Conservation (phyloP, 2,888 invertebrate genomes). For the Tridacna gigas region DNA sequence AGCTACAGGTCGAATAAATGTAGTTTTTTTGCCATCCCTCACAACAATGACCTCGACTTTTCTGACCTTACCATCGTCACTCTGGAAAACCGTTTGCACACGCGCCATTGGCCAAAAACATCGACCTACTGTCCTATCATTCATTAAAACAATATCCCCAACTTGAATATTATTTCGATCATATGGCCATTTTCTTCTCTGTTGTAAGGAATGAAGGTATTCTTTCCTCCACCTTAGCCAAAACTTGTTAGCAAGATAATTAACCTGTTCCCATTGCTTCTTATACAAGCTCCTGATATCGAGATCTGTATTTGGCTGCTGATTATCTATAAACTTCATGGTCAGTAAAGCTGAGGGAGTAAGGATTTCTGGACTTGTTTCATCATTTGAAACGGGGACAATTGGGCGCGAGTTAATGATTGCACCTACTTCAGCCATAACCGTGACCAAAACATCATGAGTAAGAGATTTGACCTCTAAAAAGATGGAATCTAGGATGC, state of each 20-base stretch:
- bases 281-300: conserved; percentile 7
- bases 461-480: not conserved
- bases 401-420: not conserved
- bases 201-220: conserved; percentile 46
- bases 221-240: conserved; percentile 45
- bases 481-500: not conserved
- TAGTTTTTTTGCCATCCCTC: no score
- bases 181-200: no score
- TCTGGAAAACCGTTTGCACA: no score
- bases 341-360: not conserved
- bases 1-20: no score
- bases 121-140: no score
- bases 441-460: not conserved
- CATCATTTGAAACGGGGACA: not conserved
- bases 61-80: no score
- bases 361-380: not conserved
- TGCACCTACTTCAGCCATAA: not conserved
- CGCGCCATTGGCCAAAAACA: no score
- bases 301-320: not conserved
- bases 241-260: conserved; percentile 38
- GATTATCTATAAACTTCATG: not conserved
- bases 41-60: no score
- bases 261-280: conserved; percentile 34
- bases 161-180: no score
- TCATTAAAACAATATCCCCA: no score